A percentile compares a stretch with the other conserved stretches of the same genome.
Conservation (phyloP, 92 coral and sea anemone species). For the Micromussa lordhowensis region DNA sequence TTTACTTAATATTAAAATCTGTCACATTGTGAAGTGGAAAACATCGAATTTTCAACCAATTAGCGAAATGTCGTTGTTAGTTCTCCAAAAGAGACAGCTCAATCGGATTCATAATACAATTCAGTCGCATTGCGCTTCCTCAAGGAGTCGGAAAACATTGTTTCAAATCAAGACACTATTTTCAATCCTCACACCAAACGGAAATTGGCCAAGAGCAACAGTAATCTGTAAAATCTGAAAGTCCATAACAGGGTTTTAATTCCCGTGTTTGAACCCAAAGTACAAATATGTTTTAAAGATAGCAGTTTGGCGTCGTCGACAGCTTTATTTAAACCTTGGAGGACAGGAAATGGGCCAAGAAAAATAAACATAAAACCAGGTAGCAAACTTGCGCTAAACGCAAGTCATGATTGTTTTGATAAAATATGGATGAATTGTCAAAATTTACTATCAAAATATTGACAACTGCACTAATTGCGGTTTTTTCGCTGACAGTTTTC, state of each 20-base stretch:
- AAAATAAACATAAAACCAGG: neutral
- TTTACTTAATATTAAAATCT: neutral
- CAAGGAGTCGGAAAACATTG: slow-evolving; percentile 2
- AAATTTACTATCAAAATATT: neutral
- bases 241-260: neutral
- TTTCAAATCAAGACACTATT: neutral
- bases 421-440: neutral
- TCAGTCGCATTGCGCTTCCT: neutral
- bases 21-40: neutral
- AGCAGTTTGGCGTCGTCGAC: neutral
- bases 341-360: neutral
- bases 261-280: neutral
- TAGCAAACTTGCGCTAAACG: neutral
- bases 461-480: neutral
- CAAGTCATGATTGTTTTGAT: neutral
- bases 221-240: neutral
- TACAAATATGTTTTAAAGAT: neutral
- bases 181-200: neutral
- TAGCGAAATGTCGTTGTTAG: neutral
- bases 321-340: neutral
- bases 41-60: neutral
- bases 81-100: neutral
- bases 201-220: neutral
- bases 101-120: neutral
- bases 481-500: neutral